A percentile compares a stretch with the other conserved stretches of the same genome.
These are phyloP conservation scores for Pogonognathellus flavescens DNA, from an alignment of 1,140 invertebrate genomes.

Conservation along the genomic window DNA sequence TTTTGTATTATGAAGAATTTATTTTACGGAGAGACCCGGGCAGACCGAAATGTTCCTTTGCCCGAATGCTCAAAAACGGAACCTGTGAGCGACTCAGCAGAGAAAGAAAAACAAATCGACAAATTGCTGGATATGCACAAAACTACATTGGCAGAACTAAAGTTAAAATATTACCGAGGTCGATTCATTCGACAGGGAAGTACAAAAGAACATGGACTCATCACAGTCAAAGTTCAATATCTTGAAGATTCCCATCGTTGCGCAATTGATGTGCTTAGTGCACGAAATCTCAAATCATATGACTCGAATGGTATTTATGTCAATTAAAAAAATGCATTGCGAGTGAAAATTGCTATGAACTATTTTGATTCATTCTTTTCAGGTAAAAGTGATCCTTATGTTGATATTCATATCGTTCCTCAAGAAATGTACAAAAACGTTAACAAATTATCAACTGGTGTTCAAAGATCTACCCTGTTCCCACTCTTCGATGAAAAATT, in stretches of 20 bases:
- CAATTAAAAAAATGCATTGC: no score
- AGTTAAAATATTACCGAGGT: neutral
- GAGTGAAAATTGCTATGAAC: no score
- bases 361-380: no score
- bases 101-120: neutral
- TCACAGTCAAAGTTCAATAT: neutral
- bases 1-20: neutral
- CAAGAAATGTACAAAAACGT: neutral
- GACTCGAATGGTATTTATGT: conserved; percentile 19
- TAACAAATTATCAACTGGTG: neutral
- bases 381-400: conserved; percentile 21
- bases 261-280: neutral
- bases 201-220: neutral
- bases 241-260: neutral
- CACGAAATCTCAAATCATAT: neutral
- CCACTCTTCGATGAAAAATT: conserved; percentile 15
- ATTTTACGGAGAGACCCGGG: neutral
- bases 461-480: neutral
- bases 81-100: neutral
- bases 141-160: neutral
- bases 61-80: neutral
- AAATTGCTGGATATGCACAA: neutral
- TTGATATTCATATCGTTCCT: neutral
- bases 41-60: neutral
- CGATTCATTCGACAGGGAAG: neutral